Percentiles rank a stretch among this genome's conserved stretches.
Evolutionary conservation across 2,888 invertebrate species (phyloP).

Genomic region (Onchidella celtica): DNA sequence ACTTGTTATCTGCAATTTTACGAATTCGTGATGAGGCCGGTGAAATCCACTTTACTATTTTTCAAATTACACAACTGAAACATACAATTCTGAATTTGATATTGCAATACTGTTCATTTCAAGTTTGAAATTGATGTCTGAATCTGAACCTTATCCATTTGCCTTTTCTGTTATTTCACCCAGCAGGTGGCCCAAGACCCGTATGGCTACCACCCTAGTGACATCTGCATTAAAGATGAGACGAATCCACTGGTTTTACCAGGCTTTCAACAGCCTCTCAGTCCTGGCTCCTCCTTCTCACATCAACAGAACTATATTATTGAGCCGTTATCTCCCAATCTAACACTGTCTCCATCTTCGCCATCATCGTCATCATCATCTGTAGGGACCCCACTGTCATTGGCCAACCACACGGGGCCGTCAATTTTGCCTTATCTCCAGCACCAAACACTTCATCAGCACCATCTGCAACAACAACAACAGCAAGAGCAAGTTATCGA

Average conservation of each 20-base stretch:
- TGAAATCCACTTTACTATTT: no score
- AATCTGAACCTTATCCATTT: no score
- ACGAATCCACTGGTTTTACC: slow-evolving; percentile 12
- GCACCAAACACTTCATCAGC: neutral
- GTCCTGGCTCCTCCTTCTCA: slow-evolving; percentile 23
- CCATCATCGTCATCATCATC: neutral
- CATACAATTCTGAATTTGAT: no score
- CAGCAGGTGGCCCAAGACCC: slow-evolving; percentile 19
- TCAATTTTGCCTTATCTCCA: neutral
- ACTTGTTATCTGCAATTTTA: no score
- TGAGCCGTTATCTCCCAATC: slow-evolving; percentile 6
- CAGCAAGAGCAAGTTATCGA: neutral
- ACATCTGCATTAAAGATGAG: slow-evolving; percentile 31
- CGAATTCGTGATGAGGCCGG: no score
- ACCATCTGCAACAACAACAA: neutral
- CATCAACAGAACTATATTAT: slow-evolving; percentile 33
- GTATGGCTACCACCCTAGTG: slow-evolving; percentile 15
- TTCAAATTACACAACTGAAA: no score
- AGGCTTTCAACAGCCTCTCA: neutral
- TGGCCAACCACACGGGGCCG: neutral
- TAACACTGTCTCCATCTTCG: neutral
- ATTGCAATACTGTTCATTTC: no score
- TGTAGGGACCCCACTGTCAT: neutral
- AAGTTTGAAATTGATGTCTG: no score
- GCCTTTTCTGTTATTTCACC: no score